Evolutionary conservation across 2,797 vertebrate genomes (phyloP), one percentile per base, ranked within the genome.

Genomic region (Microhierax caerulescens): DNA sequence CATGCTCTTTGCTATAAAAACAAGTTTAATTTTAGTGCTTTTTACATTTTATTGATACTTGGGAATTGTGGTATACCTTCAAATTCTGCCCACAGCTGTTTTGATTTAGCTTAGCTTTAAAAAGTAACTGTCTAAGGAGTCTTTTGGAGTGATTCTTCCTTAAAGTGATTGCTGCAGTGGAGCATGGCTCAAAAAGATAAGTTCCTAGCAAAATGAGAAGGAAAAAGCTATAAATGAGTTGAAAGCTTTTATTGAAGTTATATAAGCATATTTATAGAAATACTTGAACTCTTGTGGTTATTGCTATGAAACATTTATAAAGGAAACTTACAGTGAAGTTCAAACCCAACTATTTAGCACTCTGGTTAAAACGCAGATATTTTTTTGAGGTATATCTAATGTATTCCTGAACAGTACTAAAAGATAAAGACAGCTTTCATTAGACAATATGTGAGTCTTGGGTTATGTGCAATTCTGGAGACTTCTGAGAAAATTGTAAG

Each of bases 171-270:
- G 56, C 75, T 91, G 48, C 78, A 90, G 78, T 4, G 7, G 22
- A 85, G 47, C 37, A 12, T 63, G 78, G 17, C 70, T 95, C 36
- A 28, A 43, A 90, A 90, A 75, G 73, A 56, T 27, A 43, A 91
- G 70, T 51, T 94, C 22, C 19, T 50, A 82, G 53, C 57, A 69
- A 84, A 81, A 88, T n/a, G 41, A 85, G 48, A 69, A 91, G 53
- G 61, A 34, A 87, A 76, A 80, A 80, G 22, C 72, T 78, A 20
- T 78, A 60, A 74, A 88, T 43, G 50, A 57, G 54, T 48, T 69
- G 53, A 83, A 94, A 93, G 79, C 57, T 86, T 85, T 90, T 84
- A 51, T 7, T 77, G 65, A 68, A 85, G 48, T 88, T 85, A 22
- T 32, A 34, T 36, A 81, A 84, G 30, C 4, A 1, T 85, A 24